Conservation (phyloP, 2,113 vertebrate genomes). For the Pollimyrus isidori region DNA sequence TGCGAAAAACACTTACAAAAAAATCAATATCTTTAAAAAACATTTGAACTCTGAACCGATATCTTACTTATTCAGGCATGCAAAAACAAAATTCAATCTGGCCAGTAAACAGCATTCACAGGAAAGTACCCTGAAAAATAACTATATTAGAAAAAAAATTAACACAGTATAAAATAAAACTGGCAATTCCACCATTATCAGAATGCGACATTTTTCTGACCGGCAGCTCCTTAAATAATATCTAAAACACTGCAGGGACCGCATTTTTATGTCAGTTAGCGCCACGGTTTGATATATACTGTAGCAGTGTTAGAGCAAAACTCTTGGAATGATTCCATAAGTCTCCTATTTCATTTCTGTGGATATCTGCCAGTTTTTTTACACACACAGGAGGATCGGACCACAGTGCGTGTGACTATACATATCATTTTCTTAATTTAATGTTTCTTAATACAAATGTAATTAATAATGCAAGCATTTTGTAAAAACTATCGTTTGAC, state of each 20-base stretch:
- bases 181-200: neutral
- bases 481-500: neutral
- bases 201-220: neutral
- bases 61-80: conserved; percentile 11
- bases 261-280: neutral
- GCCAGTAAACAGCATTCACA: neutral
- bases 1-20: conserved; percentile 16
- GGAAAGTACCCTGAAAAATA: neutral
- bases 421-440: neutral
- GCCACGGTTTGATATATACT: neutral
- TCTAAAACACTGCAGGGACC: neutral
- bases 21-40: conserved; percentile 35
- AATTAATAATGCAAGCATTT: neutral
- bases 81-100: neutral
- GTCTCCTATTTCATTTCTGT: neutral
- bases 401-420: neutral
- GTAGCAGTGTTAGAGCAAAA: neutral
- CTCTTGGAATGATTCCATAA: neutral
- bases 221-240: neutral
- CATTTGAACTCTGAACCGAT: conserved; percentile 30
- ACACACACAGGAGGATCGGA: neutral
- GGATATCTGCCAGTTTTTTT: neutral
- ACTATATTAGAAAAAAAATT: neutral
- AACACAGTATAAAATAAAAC: neutral
- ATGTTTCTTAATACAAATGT: neutral